Base-by-base conservation (phyloP, 23 tunicate species). In the Clavelina lepadiformis region DNA sequence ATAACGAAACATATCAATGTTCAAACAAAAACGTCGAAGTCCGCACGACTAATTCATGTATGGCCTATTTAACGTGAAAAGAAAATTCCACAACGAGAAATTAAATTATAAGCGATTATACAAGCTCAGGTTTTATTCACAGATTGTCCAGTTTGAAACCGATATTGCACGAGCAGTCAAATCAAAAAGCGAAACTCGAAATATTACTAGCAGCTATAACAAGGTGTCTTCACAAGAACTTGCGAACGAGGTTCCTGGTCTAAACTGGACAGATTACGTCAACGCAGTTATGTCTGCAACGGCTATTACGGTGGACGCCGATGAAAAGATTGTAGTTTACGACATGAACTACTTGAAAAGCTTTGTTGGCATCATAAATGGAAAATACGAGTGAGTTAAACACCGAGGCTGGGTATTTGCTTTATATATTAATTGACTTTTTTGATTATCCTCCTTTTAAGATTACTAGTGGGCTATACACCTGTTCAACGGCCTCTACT, bases 61-160 rank as follows among this genome's bases (percentile, higher is more conserved):
- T n/a, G n/a, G n/a, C n/a, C n/a, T n/a, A n/a, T n/a, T n/a, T n/a
- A n/a, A n/a, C n/a, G n/a, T n/a, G n/a, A n/a, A n/a, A n/a, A n/a
- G n/a, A n/a, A n/a, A n/a, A n/a, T n/a, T n/a, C n/a, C n/a, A n/a
- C n/a, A n/a, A n/a, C n/a, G n/a, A n/a, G n/a, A n/a, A n/a, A n/a
- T n/a, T n/a, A n/a, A n/a, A n/a, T n/a, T n/a, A n/a, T n/a, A n/a
- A n/a, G 11, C 49, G 13, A 11, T 11, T 44, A 15, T 15, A 11
- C 15, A 13, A 11, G 15, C 13, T 11, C 49, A 15, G 2, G 2
- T 2, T 18, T 5, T n/a, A n/a, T n/a, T 76, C 44, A n/a, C 62
- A 88, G 96, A 80, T 79, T 27, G 28, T 88, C 37, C 77, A 67
- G 7, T 58, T 88, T 13, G 96, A 88, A 49, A 79, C 85, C 5